These are phyloP conservation scores for Murina feae DNA, from an alignment of 2,113 vertebrate species.

Conservation along the genomic window DNA sequence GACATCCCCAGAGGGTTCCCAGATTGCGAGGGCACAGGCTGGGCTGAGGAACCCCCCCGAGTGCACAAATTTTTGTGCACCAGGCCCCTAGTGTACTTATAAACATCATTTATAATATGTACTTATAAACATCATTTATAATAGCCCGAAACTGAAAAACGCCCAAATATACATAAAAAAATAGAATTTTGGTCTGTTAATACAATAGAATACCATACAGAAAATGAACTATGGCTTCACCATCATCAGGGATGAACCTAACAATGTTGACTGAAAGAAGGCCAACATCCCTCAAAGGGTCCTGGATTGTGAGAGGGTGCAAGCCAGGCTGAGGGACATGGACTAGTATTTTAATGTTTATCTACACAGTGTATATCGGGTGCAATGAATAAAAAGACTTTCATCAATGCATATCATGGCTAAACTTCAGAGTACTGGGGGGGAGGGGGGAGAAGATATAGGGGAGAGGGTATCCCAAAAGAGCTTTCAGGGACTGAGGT, in stretches of 20 bases:
- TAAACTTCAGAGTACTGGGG: not conserved
- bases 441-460: not conserved
- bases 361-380: not conserved
- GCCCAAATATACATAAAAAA: conserved; percentile 24
- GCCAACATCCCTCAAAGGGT: not conserved
- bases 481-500: not conserved
- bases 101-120: no score
- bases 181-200: not conserved
- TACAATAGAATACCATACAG: not conserved
- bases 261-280: not conserved
- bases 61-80: no score
- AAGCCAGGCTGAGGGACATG: no score
- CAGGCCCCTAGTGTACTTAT: no score
- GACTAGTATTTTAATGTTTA: not conserved
- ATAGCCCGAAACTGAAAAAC: not conserved
- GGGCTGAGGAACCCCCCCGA: no score
- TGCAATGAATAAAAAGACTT: not conserved
- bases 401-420: not conserved
- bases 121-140: not conserved
- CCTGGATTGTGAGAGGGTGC: no score
- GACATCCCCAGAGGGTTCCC: no score
- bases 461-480: not conserved
- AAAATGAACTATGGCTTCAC: not conserved
- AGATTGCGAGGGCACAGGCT: no score
- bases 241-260: not conserved